Base-by-base conservation (phyloP, 2,113 vertebrate genomes). In the Cyanoramphus novaezelandiae region DNA sequence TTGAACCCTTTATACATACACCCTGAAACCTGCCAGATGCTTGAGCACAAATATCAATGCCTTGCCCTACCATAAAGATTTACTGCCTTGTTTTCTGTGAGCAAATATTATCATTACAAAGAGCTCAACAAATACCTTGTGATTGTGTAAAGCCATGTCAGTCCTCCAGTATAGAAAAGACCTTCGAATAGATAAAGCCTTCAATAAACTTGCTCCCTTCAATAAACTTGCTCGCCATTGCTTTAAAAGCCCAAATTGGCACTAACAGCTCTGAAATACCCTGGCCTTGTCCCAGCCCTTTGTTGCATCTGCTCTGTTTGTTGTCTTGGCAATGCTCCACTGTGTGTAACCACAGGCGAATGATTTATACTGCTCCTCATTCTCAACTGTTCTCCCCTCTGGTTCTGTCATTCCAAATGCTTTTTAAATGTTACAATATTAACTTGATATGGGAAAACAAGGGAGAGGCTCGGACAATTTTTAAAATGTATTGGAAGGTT, bases 361-460 rank as follows among this genome's bases (percentile, higher is more conserved):
- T 88, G 86, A 95, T 90, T 94, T 65, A 93, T 80, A 4, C 9
- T 77, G 31, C n/a, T 65, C 92, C 81, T 91, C 91, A 92, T 94
- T 96, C 76, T 88, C 94, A 96, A 91, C 94, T 80, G 83, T 91
- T 93, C 59, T 81, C 41, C 76, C 37, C 50, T 86, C 86, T 76
- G 83, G 10, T 43, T 55, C 69, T 75, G 77, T 94, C 95, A 92
- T 92, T 95, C 89, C 64, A 94, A 93, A 93, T 86, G 21, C 75
- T 86, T 93, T 77, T 70, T 0, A 67, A 50, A 74, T 86, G 70
- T 90, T 86, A 76, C 53, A 83, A 27, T 90, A 93, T 63, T 70
- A 92, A 94, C 82, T 92, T 81, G 86, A 86, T 80, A 64, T 21
- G 86, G 76, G 82, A 83, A 67, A 71, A 65, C 59, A 69, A 43